Evolutionary conservation across 2,797 vertebrate species (phyloP).

Genomic region (Brachyrhaphis roseni): DNA sequence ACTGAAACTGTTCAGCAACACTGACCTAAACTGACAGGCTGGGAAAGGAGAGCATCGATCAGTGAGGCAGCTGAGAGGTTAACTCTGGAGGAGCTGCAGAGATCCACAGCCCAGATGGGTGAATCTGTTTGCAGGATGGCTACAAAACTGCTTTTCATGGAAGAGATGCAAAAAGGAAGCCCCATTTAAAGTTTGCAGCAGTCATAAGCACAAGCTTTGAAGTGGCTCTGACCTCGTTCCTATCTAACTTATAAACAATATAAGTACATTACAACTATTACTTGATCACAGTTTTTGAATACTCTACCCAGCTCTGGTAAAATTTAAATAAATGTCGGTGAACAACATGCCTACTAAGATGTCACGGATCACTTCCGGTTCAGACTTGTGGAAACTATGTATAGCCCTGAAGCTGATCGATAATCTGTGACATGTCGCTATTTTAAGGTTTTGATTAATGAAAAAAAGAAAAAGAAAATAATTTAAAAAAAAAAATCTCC

Average conservation of each 20-base stretch:
- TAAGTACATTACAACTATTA: no score
- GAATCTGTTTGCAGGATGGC: not conserved
- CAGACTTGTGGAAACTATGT: not conserved
- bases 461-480: not conserved
- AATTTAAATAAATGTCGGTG: no score
- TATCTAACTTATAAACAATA: no score
- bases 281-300: no score
- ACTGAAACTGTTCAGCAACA: not conserved
- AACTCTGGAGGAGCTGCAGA: slow-evolving; percentile 3
- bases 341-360: no score
- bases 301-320: no score
- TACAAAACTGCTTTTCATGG: not conserved
- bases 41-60: not conserved
- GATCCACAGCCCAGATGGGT: not conserved
- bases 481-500: not conserved
- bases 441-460: not conserved
- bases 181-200: not conserved
- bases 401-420: not conserved
- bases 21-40: not conserved
- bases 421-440: not conserved
- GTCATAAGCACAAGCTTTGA: no score
- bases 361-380: no score
- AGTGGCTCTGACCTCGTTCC: no score
- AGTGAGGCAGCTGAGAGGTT: not conserved
- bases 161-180: not conserved